These are phyloP conservation scores for Lepas anatifera DNA, from an alignment of 2,888 invertebrate species.

Conservation along the genomic window DNA sequence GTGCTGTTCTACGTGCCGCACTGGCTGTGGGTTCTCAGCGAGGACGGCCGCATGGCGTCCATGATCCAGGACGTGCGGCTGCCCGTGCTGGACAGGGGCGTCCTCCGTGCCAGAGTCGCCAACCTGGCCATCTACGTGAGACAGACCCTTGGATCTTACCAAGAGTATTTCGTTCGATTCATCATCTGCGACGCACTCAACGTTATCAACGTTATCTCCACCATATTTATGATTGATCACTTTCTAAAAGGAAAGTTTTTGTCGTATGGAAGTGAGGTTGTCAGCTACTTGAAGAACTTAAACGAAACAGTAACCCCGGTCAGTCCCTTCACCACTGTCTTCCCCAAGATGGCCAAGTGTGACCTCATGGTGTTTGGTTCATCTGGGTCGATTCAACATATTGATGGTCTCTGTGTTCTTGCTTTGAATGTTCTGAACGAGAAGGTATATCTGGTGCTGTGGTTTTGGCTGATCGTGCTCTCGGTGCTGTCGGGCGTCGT, in stretches of 20 bases:
- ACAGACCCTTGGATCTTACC: neutral
- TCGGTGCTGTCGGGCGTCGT: neutral
- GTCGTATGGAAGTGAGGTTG: neutral
- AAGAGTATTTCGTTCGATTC: neutral
- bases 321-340: neutral
- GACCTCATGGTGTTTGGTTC: neutral
- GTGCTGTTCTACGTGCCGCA: conserved; percentile 4
- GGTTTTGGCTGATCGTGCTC: neutral
- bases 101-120: neutral
- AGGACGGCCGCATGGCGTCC: neutral
- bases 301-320: neutral
- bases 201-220: neutral
- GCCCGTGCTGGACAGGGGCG: neutral
- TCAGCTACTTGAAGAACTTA: neutral
- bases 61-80: conserved; percentile 1
- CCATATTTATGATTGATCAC: neutral
- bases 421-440: neutral
- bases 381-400: neutral
- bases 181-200: neutral
- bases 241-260: neutral
- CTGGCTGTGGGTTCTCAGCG: neutral
- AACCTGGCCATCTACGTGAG: neutral
- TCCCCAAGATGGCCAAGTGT: neutral
- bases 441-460: conserved; percentile 1
- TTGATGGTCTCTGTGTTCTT: neutral